Percentiles rank a stretch among this genome's conserved stretches.
phyloP scores from a whole-genome alignment of 2,888 invertebrate genomes.

The Idaea aversata region DNA sequence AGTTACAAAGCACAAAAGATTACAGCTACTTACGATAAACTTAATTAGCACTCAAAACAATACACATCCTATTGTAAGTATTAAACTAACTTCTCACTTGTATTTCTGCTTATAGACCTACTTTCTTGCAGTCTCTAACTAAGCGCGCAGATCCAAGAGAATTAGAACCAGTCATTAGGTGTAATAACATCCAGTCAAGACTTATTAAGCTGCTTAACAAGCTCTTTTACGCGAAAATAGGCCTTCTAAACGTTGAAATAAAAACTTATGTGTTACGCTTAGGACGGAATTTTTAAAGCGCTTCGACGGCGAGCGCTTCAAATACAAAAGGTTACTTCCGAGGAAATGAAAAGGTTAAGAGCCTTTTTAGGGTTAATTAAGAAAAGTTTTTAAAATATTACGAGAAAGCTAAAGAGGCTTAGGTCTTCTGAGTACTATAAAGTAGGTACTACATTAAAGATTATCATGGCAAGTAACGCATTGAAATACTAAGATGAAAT shows the following conservation, averaged over 20 bases:
- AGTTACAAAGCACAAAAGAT: neutral
- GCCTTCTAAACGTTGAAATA: conserved; percentile 8
- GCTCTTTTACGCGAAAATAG: conserved; percentile 40
- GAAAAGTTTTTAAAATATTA: neutral
- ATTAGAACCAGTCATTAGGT: conserved; percentile 48
- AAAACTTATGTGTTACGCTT: conserved; percentile 1
- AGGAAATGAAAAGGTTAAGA: neutral
- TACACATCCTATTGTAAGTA: neutral
- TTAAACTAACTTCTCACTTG: too few relatives aligned
- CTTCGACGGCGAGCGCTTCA: conserved; percentile 1
- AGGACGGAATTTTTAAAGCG: neutral
- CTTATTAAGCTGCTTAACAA: conserved; percentile 49
- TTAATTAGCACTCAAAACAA: neutral
- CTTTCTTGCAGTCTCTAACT: conserved; percentile 24
- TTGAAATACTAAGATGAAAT: too few relatives aligned
- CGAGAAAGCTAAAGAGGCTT: neutral
- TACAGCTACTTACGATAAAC: neutral
- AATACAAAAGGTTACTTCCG: neutral
- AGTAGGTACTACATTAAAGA: too few relatives aligned
- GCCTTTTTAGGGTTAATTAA: neutral
- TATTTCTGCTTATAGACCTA: neutral
- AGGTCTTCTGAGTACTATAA: neutral
- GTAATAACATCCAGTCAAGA: conserved; percentile 47
- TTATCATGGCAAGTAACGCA: too few relatives aligned
- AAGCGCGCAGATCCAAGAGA: conserved; percentile 32